Conservation (phyloP, 2,113 vertebrate species). For the Aegypius monachus region DNA sequence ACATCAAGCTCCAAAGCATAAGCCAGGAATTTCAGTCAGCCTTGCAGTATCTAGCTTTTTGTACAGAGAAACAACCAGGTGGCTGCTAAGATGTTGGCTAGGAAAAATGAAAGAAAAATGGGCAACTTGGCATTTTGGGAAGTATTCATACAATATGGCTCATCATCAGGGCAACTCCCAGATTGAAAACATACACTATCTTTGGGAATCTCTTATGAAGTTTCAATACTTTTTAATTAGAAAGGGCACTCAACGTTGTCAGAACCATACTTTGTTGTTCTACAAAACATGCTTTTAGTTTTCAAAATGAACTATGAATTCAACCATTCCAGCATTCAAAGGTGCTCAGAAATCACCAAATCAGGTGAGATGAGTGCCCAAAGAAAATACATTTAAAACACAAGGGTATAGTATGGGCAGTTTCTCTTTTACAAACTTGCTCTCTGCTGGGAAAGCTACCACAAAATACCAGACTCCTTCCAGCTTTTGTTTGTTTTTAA, state of each 20-base stretch:
- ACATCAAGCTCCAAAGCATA: neutral
- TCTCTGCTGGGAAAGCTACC: neutral
- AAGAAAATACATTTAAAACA: neutral
- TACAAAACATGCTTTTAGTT: neutral
- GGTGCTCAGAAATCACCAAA: neutral
- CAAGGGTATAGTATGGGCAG: neutral
- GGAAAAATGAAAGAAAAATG: neutral
- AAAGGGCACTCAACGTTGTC: neutral
- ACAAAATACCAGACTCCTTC: neutral
- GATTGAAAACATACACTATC: neutral
- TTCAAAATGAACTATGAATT: neutral
- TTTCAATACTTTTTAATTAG: neutral
- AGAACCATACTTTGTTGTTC: neutral
- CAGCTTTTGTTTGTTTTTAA: neutral
- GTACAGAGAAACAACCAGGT: neutral
- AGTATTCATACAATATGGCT: neutral
- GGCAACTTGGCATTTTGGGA: neutral
- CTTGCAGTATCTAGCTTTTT: neutral
- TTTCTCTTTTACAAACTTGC: neutral
- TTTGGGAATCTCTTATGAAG: neutral
- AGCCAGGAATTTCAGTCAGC: neutral
- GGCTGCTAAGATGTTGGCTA: rapidly evolving
- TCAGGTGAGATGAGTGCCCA: neutral
- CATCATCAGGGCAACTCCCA: neutral
- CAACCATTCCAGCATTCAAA: neutral